Evolutionary conservation across 2,797 vertebrate species (phyloP).

Genomic region (Enteromius afrohamiltoni): DNA sequence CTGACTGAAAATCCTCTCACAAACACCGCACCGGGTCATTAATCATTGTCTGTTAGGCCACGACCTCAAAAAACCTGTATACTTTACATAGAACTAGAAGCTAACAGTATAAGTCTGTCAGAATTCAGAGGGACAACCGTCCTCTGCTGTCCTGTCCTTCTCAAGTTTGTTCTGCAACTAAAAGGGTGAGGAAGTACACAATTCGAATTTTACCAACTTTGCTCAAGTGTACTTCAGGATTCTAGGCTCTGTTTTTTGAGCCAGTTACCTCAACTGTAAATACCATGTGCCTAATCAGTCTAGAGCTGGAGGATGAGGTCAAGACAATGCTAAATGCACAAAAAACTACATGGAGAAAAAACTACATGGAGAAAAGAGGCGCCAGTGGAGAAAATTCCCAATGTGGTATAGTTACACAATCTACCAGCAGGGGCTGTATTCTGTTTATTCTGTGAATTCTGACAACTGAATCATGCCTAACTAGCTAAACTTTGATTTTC

Average conservation of each 20-base stretch:
- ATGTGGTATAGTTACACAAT: not conserved
- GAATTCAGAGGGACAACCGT: conserved; percentile 11
- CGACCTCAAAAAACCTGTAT: conserved; percentile 31
- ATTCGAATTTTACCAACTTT: not conserved
- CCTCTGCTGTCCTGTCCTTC: conserved; percentile 24
- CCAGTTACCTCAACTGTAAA: not conserved
- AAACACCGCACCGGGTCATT: conserved; percentile 37
- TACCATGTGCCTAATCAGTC: not conserved
- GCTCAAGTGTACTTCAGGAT: not conserved
- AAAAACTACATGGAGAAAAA: no score
- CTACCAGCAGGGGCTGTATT: not conserved
- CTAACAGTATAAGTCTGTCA: conserved; percentile 33
- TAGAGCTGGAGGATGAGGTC: not conserved
- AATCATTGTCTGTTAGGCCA: conserved; percentile 44
- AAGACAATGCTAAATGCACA: not conserved
- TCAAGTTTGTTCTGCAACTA: conserved; percentile 20
- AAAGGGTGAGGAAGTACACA: not conserved
- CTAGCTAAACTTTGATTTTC: no score
- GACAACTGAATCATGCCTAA: no score
- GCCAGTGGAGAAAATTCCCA: not conserved
- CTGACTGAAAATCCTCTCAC: conserved; percentile 41
- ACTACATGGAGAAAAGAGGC: no score
- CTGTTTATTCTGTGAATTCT: not conserved
- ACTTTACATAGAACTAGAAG: conserved; percentile 34
- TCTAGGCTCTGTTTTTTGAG: not conserved